Base-by-base conservation (phyloP, 1,140 invertebrate species). In the Drosophila jambulina region DNA sequence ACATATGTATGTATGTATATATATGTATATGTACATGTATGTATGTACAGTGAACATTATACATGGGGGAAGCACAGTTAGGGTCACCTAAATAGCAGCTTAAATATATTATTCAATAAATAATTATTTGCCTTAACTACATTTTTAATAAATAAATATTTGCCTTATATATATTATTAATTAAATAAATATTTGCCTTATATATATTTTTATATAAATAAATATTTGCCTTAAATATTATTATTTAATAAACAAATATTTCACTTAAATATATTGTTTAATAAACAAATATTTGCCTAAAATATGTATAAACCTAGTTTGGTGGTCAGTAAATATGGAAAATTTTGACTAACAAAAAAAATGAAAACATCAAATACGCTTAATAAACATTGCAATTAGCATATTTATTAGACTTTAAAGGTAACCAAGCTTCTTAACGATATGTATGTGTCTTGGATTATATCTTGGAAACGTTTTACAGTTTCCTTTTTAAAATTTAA, bases 381-480 rank as follows among this genome's bases (percentile, higher is more conserved):
- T 29, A 49, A 45, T 40, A 60, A 74, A 38, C 21, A 27, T n/a
- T 13, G 21, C 23, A 36, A 62, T 62, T 62, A 62, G 60, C 59
- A 62, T 38, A 62, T 17, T 62, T 62, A 56, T 25, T 34, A 23
- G 19, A 32, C 3, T n/a, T 60, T 23, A 2, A 17, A 48, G 17
- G 2, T 27, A 21, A 13, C 9, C 12, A 32, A 34, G 19, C 46
- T 27, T n/a, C 7, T 27, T 3, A 27, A 27, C 15, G 1, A 17
- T 27, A 48, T n/a, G n/a, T 27, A n/a, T 12, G 25, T 10, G 17
- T 10, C 40, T 19, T 19, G 10, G 19, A 19, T 19, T 10, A 23
- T 19, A 21, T 43, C 10, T 43, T 2, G 40, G 1, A 3, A 10
- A n/a, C 0, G 2, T 8, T n/a, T 8, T 10, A 42, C 1, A 19